Evolutionary conservation across 1,140 invertebrate species (phyloP).

Genomic region (Zaprionus ghesquierei): DNA sequence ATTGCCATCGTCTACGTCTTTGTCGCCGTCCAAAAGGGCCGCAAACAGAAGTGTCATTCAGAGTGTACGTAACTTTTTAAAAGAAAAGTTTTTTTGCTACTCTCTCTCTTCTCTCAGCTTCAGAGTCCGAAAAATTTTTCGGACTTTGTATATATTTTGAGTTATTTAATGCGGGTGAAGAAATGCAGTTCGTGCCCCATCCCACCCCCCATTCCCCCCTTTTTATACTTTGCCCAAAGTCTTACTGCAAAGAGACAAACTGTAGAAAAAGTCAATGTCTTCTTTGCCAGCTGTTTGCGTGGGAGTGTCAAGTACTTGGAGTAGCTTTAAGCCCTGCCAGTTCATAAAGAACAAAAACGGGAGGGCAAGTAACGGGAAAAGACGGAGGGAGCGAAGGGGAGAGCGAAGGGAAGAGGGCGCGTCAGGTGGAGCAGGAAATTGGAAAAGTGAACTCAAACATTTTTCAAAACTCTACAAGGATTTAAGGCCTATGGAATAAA

Average conservation of each 20-base stretch:
- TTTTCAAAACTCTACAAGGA: neutral
- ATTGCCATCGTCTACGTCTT: neutral
- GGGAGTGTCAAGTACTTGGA: conserved; percentile 23
- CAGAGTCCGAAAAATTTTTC: conserved; percentile 16
- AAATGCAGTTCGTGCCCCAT: conserved; percentile 26
- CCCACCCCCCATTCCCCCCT: too few species aligned
- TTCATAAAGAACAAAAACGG: conserved; percentile 1
- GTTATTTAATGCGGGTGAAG: conserved; percentile 54
- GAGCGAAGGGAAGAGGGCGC: neutral
- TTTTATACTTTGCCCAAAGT: conserved; percentile 8
- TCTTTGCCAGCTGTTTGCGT: conserved; percentile 10
- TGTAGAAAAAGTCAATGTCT: conserved; percentile 28
- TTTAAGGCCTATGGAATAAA: neutral
- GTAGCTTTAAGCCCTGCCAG: conserved; percentile 20
- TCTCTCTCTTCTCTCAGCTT: neutral
- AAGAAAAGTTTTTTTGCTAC: conserved; percentile 72
- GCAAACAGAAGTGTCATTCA: conserved; percentile 70
- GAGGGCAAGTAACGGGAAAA: neutral
- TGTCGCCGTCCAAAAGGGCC: neutral
- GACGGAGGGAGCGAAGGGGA: neutral
- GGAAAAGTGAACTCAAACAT: neutral
- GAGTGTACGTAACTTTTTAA: conserved; percentile 75
- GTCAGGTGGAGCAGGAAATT: conserved; percentile 1
- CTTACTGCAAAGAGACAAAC: conserved; percentile 3
- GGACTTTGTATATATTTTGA: conserved; percentile 52